Conservation (phyloP, 2,888 invertebrate genomes). For the Formica aserva region DNA sequence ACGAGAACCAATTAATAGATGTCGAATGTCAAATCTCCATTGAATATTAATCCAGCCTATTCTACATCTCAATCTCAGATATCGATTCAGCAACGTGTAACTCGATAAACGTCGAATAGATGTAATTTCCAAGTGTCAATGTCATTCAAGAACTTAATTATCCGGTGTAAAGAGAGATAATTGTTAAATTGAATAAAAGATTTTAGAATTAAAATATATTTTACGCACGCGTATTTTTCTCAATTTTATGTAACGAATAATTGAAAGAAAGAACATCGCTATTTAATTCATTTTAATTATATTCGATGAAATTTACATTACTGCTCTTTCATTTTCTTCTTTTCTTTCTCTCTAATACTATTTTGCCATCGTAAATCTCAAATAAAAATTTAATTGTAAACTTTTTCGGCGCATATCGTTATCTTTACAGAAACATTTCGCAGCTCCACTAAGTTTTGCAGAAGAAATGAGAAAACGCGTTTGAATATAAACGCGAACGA, state of each 20-base stretch:
- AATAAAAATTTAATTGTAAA: constrained; percentile 26
- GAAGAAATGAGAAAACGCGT: neutral
- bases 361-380: neutral
- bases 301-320: constrained; percentile 6
- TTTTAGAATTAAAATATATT: neutral
- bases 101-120: constrained; percentile 28
- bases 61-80: constrained; percentile 45
- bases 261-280: neutral
- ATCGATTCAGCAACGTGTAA: constrained; percentile 37
- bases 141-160: constrained; percentile 33
- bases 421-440: constrained; percentile 16
- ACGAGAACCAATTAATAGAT: constrained; percentile 34
- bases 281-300: constrained; percentile 1
- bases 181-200: neutral
- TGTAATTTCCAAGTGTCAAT: constrained; percentile 31
- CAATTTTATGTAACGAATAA: neutral
- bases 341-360: neutral
- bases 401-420: constrained; percentile 6
- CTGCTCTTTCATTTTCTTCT: neutral
- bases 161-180: neutral
- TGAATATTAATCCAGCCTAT: constrained; percentile 32
- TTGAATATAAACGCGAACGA: constrained; percentile 16
- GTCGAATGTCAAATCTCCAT: constrained; percentile 39
- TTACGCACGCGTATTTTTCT: neutral
- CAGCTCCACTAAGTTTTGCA: neutral